phyloP scores from a whole-genome alignment of 2,888 invertebrate species.

The Chironomus tentans region DNA sequence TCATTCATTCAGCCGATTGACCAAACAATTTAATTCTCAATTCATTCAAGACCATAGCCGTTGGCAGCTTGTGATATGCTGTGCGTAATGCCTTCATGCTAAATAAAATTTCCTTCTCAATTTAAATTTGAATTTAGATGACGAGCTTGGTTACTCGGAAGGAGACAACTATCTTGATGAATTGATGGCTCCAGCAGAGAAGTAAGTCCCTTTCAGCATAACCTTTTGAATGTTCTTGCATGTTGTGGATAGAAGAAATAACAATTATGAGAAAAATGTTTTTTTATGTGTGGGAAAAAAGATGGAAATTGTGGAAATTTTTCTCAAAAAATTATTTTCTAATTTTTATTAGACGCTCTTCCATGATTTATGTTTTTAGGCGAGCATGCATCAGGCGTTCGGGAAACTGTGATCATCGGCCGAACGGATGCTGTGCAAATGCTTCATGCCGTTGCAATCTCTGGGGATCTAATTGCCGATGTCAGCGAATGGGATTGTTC shows the following conservation, averaged over 20 bases:
- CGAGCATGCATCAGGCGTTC: conserved; percentile 72
- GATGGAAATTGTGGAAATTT: not conserved
- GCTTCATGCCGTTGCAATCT: conserved; percentile 80
- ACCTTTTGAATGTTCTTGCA: too few species aligned
- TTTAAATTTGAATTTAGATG: not conserved
- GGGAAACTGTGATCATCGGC: conserved; percentile 75
- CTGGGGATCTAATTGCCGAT: conserved; percentile 82
- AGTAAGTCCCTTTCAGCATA: conserved; percentile 21
- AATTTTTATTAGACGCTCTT: conserved; percentile 65
- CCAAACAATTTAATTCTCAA: too few species aligned
- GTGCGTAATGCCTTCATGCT: too few species aligned
- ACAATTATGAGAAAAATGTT: too few species aligned
- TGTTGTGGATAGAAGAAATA: too few species aligned
- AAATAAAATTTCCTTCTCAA: too few species aligned
- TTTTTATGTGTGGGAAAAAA: not conserved
- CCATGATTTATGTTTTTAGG: conserved; percentile 76
- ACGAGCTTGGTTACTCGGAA: conserved; percentile 24
- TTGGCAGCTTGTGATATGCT: too few species aligned
- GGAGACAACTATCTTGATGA: conserved; percentile 27
- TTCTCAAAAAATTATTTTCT: conserved; percentile 2
- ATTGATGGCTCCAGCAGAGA: conserved; percentile 25
- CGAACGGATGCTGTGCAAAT: conserved; percentile 76
- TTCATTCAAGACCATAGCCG: too few species aligned
- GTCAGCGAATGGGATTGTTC: conserved; percentile 80
- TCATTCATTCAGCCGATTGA: too few species aligned